Evolutionary conservation across 1,140 invertebrate genomes (phyloP).

Genomic region (Thaumatotibia leucotreta): DNA sequence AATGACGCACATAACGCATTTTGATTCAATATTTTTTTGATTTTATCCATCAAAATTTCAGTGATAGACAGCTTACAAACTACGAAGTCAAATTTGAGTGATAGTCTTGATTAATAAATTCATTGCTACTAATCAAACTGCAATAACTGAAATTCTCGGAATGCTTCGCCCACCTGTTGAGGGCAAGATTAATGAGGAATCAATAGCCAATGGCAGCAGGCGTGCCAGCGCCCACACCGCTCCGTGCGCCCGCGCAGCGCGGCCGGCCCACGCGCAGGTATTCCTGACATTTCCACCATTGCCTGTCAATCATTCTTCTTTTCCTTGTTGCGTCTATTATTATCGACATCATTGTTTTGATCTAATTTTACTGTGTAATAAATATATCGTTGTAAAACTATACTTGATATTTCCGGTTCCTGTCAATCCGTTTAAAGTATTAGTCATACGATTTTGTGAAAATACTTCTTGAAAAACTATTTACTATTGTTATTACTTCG

Average conservation of each 20-base stretch:
- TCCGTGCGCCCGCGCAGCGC: neutral
- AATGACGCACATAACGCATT: too few relatives aligned
- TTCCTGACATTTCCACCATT: neutral
- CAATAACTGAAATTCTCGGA: neutral
- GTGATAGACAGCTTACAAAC: neutral
- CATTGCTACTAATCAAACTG: neutral
- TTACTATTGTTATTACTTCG: too few relatives aligned
- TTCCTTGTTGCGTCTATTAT: neutral
- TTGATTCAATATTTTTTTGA: too few relatives aligned
- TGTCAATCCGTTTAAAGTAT: neutral
- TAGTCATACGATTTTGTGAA: neutral
- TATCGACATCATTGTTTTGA: neutral
- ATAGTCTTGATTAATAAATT: neutral
- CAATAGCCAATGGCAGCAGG: neutral
- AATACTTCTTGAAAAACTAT: neutral
- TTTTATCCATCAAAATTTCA: too few relatives aligned
- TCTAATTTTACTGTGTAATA: neutral
- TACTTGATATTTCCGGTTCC: neutral
- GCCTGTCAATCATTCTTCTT: conserved; percentile 1
- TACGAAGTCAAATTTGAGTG: neutral
- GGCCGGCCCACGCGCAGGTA: neutral
- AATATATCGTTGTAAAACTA: neutral
- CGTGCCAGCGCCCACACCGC: neutral
- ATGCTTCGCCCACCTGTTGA: neutral
- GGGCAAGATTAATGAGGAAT: conserved; percentile 9